These are phyloP conservation scores for Platycheirus rosarum DNA, from an alignment of 2,888 invertebrate species.

Conservation along the genomic window DNA sequence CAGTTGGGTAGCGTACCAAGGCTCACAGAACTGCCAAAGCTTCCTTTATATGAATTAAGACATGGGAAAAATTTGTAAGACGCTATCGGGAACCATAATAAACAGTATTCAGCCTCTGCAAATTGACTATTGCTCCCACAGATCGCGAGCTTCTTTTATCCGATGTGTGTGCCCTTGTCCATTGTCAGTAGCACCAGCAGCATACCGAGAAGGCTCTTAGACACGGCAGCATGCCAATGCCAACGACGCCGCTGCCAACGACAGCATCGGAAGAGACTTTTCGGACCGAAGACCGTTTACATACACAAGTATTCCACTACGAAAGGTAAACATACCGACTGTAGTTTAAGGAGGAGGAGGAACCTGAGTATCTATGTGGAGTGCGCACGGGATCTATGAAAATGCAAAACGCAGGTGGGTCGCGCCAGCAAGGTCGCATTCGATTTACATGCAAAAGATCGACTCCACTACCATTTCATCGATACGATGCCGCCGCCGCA, in stretches of 20 bases:
- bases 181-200: constrained; percentile 59
- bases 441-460: constrained; percentile 68
- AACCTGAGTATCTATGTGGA: constrained; percentile 49
- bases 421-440: constrained; percentile 73
- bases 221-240: constrained; percentile 67
- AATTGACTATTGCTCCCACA: constrained; percentile 74
- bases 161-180: constrained; percentile 77
- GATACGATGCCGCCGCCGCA: constrained; percentile 3
- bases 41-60: constrained; percentile 75
- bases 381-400: constrained; percentile 72
- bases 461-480: constrained; percentile 24
- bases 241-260: constrained; percentile 21
- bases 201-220: constrained; percentile 52
- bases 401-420: constrained; percentile 74
- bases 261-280: constrained; percentile 56
- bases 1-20: constrained; percentile 14
- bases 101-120: constrained; percentile 75
- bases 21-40: constrained; percentile 49
- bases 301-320: constrained; percentile 6
- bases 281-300: constrained; percentile 63
- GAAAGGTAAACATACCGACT: constrained; percentile 48
- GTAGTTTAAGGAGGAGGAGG: constrained; percentile 33
- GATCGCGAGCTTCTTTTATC: constrained; percentile 76
- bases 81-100: constrained; percentile 74
- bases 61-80: constrained; percentile 76